phyloP scores from a whole-genome alignment of 2,797 vertebrate genomes.

The Cossypha polioptera region DNA sequence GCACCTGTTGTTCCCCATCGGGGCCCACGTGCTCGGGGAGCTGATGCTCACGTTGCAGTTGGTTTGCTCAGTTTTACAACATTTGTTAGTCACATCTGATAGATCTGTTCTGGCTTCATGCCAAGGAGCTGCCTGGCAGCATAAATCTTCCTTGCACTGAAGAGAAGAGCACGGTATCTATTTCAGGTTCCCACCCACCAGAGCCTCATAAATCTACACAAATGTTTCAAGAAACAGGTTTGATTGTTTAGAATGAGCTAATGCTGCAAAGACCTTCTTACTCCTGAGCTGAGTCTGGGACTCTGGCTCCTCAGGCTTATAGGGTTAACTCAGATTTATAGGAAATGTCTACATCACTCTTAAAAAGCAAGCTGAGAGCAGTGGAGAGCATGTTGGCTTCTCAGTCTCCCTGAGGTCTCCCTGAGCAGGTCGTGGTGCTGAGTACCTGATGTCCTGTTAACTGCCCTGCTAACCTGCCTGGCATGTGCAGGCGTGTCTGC shows the following conservation, averaged over 20 bases:
- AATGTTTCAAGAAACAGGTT: constrained; percentile 38
- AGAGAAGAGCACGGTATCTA: constrained; percentile 13
- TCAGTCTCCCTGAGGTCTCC: not conserved
- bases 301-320: not conserved
- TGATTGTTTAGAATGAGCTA: constrained; percentile 41
- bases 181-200: constrained; percentile 58
- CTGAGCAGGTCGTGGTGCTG: not conserved
- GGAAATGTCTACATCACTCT: not conserved
- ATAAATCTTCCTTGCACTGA: constrained; percentile 55
- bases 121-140: constrained; percentile 19
- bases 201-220: constrained; percentile 47
- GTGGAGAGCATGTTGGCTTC: not conserved
- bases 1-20: constrained; percentile 42
- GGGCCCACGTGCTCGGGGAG: not conserved
- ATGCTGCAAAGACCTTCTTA: constrained; percentile 32
- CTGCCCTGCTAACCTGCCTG: constrained; percentile 13
- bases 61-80: constrained; percentile 27
- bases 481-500: not conserved
- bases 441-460: constrained; percentile 29
- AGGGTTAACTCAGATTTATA: constrained; percentile 50
- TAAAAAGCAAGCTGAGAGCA: not conserved
- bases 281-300: not conserved
- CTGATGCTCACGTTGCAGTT: not conserved
- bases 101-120: constrained; percentile 21
- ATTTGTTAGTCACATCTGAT: constrained; percentile 26